A percentile compares a stretch with the other conserved stretches of the same genome.
These are phyloP conservation scores for Anabacerthia variegaticeps DNA, from an alignment of 2,797 vertebrate genomes.

Conservation along the genomic window DNA sequence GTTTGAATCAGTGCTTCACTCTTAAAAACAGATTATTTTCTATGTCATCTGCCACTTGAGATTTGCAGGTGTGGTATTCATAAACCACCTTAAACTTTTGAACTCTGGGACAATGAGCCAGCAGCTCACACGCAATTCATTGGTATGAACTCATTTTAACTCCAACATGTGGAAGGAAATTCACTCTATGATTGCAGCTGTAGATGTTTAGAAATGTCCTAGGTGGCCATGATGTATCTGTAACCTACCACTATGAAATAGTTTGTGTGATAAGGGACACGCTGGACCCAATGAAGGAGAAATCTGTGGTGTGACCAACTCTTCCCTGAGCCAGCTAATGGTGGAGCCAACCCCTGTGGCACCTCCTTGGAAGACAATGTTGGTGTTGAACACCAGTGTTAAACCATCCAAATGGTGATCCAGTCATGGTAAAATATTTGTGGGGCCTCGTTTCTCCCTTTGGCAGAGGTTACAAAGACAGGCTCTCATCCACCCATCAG, in stretches of 20 bases:
- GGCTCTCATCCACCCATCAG: neutral
- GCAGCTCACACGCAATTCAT: neutral
- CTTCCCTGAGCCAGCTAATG: neutral
- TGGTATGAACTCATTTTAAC: neutral
- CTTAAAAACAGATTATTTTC: conserved; percentile 4
- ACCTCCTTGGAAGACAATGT: neutral
- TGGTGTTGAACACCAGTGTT: neutral
- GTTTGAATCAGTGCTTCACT: conserved; percentile 29
- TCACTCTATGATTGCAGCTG: neutral
- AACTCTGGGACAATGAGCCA: neutral
- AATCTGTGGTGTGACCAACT: neutral
- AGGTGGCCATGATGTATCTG: neutral
- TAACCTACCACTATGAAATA: neutral
- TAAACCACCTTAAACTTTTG: conserved; percentile 18
- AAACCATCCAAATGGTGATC: neutral
- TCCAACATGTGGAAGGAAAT: neutral
- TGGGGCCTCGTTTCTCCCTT: neutral
- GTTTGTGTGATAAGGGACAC: neutral
- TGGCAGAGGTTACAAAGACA: neutral
- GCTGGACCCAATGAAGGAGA: neutral
- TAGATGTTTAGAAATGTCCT: neutral
- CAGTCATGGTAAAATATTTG: neutral
- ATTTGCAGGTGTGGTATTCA: neutral
- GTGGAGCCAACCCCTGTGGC: neutral
- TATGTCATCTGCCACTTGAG: neutral